Evolutionary conservation across 2,797 vertebrate genomes (phyloP).

Genomic region (Orientallactaga sibirica): DNA sequence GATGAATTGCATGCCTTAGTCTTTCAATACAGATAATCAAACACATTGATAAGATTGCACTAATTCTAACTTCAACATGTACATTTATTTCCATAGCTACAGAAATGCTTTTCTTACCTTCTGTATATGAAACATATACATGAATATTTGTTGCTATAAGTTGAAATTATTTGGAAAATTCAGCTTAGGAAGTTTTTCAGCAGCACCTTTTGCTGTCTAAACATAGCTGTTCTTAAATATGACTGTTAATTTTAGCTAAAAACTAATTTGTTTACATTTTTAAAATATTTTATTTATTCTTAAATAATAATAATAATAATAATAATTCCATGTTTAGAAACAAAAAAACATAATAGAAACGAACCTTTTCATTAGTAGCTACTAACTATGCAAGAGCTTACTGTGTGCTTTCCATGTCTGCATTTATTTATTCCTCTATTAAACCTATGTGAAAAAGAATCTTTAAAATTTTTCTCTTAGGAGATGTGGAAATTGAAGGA

Average conservation of each 20-base stretch:
- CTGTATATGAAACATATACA: background rate
- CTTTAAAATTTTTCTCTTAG: background rate
- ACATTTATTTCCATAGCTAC: background rate
- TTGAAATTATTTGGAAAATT: background rate
- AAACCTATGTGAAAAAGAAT: background rate
- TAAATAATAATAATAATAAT: too few species aligned
- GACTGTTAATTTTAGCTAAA: too few species aligned
- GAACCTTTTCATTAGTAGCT: background rate
- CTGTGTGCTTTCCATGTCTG: background rate
- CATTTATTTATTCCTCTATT: background rate
- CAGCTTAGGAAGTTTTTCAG: background rate
- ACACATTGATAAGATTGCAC: background rate
- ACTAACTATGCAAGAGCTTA: background rate
- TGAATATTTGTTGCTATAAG: background rate
- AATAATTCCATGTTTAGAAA: too few species aligned
- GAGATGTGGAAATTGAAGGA: background rate
- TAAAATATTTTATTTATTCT: too few species aligned
- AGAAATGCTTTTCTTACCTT: background rate
- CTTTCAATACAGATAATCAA: constrained; percentile 4
- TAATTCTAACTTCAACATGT: constrained; percentile 23
- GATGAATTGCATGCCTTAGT: constrained; percentile 28
- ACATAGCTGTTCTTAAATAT: background rate
- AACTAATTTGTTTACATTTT: too few species aligned
- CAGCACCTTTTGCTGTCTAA: too few species aligned
- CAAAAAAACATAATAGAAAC: background rate